Base-by-base conservation (phyloP, 2,797 vertebrate genomes). In the Amazona ochrocephala region DNA sequence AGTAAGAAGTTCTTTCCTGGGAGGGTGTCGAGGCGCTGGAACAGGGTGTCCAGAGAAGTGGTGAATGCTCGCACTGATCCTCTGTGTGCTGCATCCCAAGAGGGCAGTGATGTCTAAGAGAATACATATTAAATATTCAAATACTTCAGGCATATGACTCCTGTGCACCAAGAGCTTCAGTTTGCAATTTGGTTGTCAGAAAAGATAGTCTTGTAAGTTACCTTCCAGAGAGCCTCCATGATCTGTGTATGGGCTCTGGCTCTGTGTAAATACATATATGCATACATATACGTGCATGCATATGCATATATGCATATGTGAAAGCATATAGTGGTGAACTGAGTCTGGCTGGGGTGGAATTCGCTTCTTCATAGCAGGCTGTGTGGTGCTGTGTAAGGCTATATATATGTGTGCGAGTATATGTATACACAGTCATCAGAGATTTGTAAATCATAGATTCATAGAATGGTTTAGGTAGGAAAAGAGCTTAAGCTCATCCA, bases 11-110 rank as follows among this genome's bases (percentile, higher is more conserved):
- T n/a, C 54, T 56, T 56, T 22, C 9, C 21, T 56, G 54, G 13
- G 13, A 23, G 54, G 1, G 54, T 56, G 9, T 9, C 12, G 9
- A 56, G 32, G 13, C 13, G 3, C 32, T 56, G 54, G 13, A 22
- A 22, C 21, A 56, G 54, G 32, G 32, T 34, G 32, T 13, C 32
- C 32, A n/a, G 32, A 56, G 13, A 56, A n/a, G 54, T 56, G 20
- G 13, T 56, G 20, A n/a, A 56, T 56, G 32, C 20, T 56, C 6
- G 4, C 6, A 1, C 22, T 0, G 2, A 5, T 37, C 26, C 58
- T 53, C 8, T 23, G 11, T 42, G 34, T 23, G 44, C 60, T 34
- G n/a, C 12, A 16, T 53, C 74, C 74, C 45, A 27, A 26, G 66
- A 60, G 21, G 60, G 29, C 24, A 19, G 17, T 71, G 50, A 26